These are phyloP conservation scores for Piscicola geometra DNA, from an alignment of 2,888 invertebrate species.

Conservation along the genomic window DNA sequence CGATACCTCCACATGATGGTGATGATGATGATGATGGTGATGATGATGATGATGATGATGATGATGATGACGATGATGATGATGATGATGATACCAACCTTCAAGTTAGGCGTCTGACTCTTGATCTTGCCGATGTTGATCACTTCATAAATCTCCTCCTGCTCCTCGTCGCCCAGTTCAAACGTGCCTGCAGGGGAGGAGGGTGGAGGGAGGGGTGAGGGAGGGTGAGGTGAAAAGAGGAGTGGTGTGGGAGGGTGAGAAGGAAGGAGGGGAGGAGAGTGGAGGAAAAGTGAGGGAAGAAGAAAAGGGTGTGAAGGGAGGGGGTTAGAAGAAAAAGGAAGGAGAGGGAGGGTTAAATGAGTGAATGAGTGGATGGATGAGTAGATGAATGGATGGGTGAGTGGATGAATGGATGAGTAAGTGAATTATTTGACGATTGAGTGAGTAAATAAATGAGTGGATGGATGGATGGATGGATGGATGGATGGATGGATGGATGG, in stretches of 20 bases:
- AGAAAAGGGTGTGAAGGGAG: neutral
- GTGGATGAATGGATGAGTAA: conserved; percentile 11
- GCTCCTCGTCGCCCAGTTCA: conserved; percentile 72
- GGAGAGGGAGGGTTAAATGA: neutral
- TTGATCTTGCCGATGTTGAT: conserved; percentile 98
- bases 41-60: conserved; percentile 38
- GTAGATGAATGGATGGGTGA: neutral
- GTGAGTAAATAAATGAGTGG: no score
- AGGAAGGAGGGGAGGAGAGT: conserved; percentile 6
- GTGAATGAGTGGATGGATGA: conserved; percentile 6
- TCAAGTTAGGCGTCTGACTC: conserved; percentile 45
- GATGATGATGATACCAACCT: conserved; percentile 37
- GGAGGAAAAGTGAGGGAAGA: neutral
- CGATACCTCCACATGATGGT: conserved; percentile 9
- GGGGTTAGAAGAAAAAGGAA: neutral
- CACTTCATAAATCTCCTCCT: conserved; percentile 77
- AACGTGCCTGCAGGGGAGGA: conserved; percentile 54
- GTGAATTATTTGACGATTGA: no score
- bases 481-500: conserved; percentile 24
- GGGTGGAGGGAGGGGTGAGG: neutral
- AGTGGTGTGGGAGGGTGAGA: neutral
- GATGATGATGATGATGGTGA: conserved; percentile 36
- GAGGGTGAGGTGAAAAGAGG: neutral
- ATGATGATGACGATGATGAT: conserved; percentile 38
- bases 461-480: conserved; percentile 21